Conservation (phyloP, 1,140 invertebrate species). For the Sminthurinus signatus region DNA sequence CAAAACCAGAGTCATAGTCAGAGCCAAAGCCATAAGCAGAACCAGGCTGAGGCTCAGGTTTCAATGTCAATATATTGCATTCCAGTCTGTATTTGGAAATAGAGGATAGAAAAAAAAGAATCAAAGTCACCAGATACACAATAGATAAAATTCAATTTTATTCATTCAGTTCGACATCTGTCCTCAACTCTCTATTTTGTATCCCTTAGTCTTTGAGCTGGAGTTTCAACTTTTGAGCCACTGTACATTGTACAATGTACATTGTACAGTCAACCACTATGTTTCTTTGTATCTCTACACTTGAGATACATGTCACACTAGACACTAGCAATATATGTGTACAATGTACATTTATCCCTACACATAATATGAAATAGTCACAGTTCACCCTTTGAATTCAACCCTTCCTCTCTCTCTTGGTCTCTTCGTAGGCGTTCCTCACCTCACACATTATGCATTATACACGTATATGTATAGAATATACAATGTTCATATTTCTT, state of each 20-base stretch:
- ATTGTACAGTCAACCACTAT: no score
- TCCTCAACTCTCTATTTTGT: no score
- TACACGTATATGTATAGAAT: no score
- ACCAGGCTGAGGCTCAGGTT: not conserved
- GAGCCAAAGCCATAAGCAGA: no score
- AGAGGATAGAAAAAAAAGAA: not conserved
- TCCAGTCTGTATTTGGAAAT: not conserved
- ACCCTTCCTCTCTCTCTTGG: not conserved
- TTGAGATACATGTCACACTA: not conserved
- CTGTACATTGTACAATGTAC: not conserved
- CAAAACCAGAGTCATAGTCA: no score
- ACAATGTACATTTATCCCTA: no score
- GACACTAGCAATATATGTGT: no score
- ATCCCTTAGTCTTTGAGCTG: not conserved
- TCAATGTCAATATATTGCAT: conserved; percentile 24
- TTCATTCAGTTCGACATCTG: conserved; percentile 4
- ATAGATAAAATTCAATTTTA: conserved; percentile 17
- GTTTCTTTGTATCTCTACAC: not conserved
- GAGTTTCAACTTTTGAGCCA: not conserved
- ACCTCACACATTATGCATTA: not conserved
- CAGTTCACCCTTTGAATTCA: conserved; percentile 4
- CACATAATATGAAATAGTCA: not conserved
- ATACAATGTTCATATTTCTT: not conserved
- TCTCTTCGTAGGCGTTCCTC: conserved; percentile 1
- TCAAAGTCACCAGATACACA: conserved; percentile 17